A percentile compares a stretch with the other conserved stretches of the same genome.
Evolutionary conservation across 2,888 invertebrate species (phyloP).

Genomic region (Sarcophaga variegata): DNA sequence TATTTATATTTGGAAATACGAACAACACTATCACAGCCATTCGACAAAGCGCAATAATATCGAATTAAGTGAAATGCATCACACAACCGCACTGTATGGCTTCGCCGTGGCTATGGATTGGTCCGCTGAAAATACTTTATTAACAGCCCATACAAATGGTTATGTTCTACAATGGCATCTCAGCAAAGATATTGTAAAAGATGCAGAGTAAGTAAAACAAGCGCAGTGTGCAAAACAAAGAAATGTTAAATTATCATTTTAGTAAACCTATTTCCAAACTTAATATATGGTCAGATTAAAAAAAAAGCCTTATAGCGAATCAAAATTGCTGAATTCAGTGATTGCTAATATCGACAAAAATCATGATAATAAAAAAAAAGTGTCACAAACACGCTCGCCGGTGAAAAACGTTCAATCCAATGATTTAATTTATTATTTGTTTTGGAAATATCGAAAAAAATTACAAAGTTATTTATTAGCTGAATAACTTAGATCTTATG

Average conservation of each 20-base stretch:
- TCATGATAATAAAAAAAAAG: no score
- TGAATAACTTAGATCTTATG: no score
- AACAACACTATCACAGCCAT: constrained; percentile 54
- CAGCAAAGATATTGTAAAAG: constrained; percentile 68
- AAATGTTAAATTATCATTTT: background rate
- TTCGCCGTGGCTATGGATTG: constrained; percentile 79
- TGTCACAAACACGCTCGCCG: no score
- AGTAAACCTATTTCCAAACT: no score
- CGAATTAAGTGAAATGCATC: constrained; percentile 76
- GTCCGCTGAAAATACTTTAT: constrained; percentile 75
- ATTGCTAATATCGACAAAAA: no score
- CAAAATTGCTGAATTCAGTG: no score
- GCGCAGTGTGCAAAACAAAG: background rate
- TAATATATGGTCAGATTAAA: no score
- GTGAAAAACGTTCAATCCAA: no score
- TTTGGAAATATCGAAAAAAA: no score
- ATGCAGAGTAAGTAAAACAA: constrained; percentile 63
- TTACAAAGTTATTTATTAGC: no score
- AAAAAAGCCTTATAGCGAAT: no score
- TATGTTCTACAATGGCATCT: constrained; percentile 78
- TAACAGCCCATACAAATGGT: constrained; percentile 79
- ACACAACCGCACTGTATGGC: constrained; percentile 75
- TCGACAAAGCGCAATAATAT: constrained; percentile 52
- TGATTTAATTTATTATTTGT: no score
- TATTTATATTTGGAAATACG: constrained; percentile 79